Conservation (phyloP, 2,797 vertebrate genomes). For the Lacerta bilineata region DNA sequence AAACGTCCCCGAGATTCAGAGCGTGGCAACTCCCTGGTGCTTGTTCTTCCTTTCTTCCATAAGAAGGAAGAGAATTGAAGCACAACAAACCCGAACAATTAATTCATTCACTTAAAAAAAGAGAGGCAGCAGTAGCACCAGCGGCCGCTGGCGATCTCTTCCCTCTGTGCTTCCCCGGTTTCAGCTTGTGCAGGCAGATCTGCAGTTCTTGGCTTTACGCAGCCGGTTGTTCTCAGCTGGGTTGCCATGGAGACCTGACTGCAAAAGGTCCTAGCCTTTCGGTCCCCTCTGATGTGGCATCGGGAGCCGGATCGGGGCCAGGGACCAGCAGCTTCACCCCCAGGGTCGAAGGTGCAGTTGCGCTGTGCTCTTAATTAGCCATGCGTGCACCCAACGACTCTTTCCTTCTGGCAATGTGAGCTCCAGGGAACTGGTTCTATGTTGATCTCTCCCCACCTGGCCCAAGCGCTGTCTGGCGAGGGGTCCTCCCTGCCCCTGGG, state of each 20-base stretch:
- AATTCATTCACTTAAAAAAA: not conserved
- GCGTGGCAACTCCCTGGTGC: not conserved
- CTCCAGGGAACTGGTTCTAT: not conserved
- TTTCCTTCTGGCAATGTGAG: not conserved
- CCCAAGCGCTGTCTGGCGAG: not conserved
- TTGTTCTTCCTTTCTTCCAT: too few species aligned
- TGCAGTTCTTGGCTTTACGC: too few species aligned
- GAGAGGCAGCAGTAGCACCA: not conserved
- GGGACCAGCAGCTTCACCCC: not conserved
- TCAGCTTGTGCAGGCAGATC: not conserved
- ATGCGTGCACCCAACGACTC: too few species aligned
- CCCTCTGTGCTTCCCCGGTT: not conserved
- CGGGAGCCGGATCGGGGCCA: fast-evolving
- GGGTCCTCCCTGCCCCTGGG: not conserved
- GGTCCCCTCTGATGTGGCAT: not conserved
- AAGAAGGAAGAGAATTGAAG: not conserved
- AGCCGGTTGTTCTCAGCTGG: not conserved
- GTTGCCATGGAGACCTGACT: not conserved
- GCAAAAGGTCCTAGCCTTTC: not conserved
- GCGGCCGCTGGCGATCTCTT: not conserved
- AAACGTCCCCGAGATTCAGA: not conserved
- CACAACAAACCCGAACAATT: not conserved
- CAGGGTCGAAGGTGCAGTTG: not conserved
- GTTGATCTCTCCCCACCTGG: too few species aligned
- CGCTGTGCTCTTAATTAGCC: not conserved